These are phyloP conservation scores for Orthosia cruda DNA, from an alignment of 2,888 invertebrate species.

Conservation along the genomic window DNA sequence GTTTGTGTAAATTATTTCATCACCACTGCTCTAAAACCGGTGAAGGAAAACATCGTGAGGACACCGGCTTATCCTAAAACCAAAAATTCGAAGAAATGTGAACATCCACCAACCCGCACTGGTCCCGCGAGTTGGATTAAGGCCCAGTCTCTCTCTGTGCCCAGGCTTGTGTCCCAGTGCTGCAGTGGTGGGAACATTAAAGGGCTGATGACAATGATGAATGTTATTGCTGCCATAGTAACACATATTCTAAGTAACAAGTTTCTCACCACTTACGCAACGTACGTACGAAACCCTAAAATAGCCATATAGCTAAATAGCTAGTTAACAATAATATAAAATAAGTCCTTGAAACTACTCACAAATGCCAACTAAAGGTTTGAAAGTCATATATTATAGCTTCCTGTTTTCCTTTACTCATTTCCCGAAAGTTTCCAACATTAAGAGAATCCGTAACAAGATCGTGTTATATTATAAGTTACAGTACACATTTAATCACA, in stretches of 20 bases:
- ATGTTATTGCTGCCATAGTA: no score
- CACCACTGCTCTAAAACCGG: no score
- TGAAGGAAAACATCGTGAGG: no score
- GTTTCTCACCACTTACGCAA: not conserved
- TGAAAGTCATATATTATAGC: slow-evolving; percentile 13
- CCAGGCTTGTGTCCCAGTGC: no score
- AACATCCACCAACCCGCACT: no score
- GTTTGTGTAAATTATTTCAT: no score
- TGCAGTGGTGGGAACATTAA: no score
- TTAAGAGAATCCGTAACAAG: slow-evolving; percentile 55
- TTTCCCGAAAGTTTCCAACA: slow-evolving; percentile 36
- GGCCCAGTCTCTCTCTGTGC: no score
- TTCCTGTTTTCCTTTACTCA: slow-evolving; percentile 34
- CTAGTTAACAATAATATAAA: not conserved
- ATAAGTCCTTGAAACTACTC: not conserved
- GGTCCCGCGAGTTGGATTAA: no score
- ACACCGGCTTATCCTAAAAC: no score
- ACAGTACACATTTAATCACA: slow-evolving; percentile 64
- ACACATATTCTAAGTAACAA: not conserved
- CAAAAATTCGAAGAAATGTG: no score
- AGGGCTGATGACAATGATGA: no score
- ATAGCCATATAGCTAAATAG: not conserved
- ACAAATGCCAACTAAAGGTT: slow-evolving; percentile 6
- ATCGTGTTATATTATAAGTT: slow-evolving; percentile 44
- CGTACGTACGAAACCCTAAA: not conserved